phyloP scores from a whole-genome alignment of 2,113 vertebrate species.

The Sminthopsis crassicaudata region DNA sequence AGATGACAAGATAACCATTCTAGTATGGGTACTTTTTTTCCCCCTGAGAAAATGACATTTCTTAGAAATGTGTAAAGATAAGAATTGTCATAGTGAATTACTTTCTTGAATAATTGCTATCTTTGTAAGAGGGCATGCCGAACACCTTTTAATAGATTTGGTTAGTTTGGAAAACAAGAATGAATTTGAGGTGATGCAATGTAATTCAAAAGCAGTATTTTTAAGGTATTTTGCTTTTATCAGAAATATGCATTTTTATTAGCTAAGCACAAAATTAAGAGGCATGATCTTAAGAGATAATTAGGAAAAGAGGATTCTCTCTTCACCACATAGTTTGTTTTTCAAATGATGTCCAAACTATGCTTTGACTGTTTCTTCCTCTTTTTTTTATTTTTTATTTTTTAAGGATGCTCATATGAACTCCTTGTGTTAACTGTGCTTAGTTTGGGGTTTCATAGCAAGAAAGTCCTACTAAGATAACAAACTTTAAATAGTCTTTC shows the following conservation, averaged over 20 bases:
- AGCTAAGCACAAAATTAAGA: slow-evolving; percentile 72
- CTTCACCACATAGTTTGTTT: slow-evolving; percentile 12
- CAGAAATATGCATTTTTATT: slow-evolving; percentile 74
- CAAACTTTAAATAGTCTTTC: not conserved
- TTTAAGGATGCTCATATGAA: slow-evolving; percentile 15
- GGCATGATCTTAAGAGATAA: slow-evolving; percentile 58
- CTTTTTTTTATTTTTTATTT: slow-evolving; percentile 57
- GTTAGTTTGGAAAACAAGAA: slow-evolving; percentile 52
- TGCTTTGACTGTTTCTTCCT: slow-evolving; percentile 15
- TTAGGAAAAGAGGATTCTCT: not conserved
- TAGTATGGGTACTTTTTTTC: slow-evolving; percentile 60
- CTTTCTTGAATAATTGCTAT: slow-evolving; percentile 63
- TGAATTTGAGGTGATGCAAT: slow-evolving; percentile 30
- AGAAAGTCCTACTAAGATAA: not conserved
- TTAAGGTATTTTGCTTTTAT: slow-evolving; percentile 64
- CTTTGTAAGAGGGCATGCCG: slow-evolving; percentile 69
- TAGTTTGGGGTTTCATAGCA: slow-evolving; percentile 35
- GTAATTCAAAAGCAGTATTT: slow-evolving; percentile 49
- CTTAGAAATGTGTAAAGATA: slow-evolving; percentile 46
- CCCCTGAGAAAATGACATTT: slow-evolving; percentile 67
- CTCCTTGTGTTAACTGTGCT: slow-evolving; percentile 51
- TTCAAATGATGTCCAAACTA: not conserved
- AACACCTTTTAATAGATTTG: slow-evolving; percentile 69
- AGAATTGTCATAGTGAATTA: slow-evolving; percentile 63
- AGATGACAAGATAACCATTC: slow-evolving; percentile 64